A percentile compares a stretch with the other conserved stretches of the same genome.
These are phyloP conservation scores for Dendrolimus kikuchii DNA, from an alignment of 1,140 invertebrate genomes.

Conservation along the genomic window DNA sequence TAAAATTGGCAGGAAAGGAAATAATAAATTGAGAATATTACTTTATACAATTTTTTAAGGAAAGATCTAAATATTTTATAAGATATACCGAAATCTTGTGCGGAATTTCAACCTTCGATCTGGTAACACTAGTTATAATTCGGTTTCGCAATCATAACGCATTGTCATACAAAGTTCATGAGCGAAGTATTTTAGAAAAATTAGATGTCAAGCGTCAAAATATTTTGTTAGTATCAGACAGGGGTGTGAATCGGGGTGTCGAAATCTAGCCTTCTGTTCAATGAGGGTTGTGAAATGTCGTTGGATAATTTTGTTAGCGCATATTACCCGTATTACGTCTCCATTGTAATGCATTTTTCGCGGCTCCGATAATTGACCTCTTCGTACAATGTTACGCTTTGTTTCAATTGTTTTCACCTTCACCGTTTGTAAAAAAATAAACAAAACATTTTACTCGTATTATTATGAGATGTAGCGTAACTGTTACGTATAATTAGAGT, in stretches of 20 bases:
- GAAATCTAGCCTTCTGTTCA: constrained; percentile 50
- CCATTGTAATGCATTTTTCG: constrained; percentile 46
- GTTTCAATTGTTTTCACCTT: constrained; percentile 39
- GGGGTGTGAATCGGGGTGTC: constrained; percentile 49
- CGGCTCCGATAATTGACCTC: constrained; percentile 45
- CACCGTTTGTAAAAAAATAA: constrained; percentile 4
- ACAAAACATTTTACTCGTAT: constrained; percentile 3
- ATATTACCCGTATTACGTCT: constrained; percentile 50
- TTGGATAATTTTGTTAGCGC: constrained; percentile 57
- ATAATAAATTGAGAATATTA: too few relatives aligned
- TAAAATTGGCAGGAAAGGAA: too few relatives aligned
- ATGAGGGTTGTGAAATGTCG: constrained; percentile 45
- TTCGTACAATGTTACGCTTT: constrained; percentile 35
- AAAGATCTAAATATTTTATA: too few relatives aligned
- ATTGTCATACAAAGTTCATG: constrained; percentile 38
- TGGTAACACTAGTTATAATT: too few relatives aligned
- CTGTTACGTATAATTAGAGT: too few relatives aligned
- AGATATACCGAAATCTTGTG: too few relatives aligned
- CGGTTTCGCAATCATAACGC: constrained; percentile 13
- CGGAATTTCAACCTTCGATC: too few relatives aligned
- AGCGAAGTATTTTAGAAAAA: constrained; percentile 32
- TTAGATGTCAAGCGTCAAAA: constrained; percentile 46
- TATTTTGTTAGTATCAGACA: constrained; percentile 16
- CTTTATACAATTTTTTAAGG: too few relatives aligned
- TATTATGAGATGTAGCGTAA: constrained; percentile 1